These are phyloP conservation scores for Glyphotaelius pellucidus DNA, from an alignment of 2,888 invertebrate species.

Conservation along the genomic window DNA sequence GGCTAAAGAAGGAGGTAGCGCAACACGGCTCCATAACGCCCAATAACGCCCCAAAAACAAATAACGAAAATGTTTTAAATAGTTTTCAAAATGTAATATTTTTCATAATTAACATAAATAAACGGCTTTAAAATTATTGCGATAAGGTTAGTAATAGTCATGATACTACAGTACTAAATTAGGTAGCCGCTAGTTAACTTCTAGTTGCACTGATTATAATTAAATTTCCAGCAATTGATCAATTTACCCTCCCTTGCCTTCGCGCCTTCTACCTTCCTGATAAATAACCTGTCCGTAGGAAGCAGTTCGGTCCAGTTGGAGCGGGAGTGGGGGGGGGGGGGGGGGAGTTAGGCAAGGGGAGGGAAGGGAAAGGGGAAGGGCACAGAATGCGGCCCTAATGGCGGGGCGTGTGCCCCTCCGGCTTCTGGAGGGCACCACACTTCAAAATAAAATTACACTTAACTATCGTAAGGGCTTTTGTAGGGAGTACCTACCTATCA, in stretches of 20 bases:
- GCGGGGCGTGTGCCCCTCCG: constrained; percentile 31
- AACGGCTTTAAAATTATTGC: no score
- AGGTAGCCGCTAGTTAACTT: not conserved
- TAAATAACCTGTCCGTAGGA: constrained; percentile 6
- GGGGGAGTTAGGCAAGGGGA: not conserved
- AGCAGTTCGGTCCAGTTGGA: not conserved
- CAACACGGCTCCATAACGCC: no score
- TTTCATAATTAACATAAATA: not conserved
- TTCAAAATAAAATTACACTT: constrained; percentile 19
- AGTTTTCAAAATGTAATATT: not conserved
- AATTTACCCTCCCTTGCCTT: not conserved
- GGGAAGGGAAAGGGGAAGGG: not conserved
- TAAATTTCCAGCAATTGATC: not conserved
- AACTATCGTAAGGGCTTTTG: constrained; percentile 2
- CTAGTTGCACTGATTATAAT: not conserved
- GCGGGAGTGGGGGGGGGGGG: not conserved
- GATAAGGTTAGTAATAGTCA: no score
- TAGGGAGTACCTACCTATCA: not conserved
- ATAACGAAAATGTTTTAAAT: no score
- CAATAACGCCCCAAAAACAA: no score
- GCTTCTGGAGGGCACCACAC: constrained; percentile 24
- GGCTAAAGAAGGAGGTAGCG: no score
- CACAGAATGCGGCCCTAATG: constrained; percentile 23
- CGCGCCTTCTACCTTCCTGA: not conserved
- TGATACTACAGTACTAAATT: not conserved